Evolutionary conservation across 2,797 vertebrate genomes (phyloP).

Genomic region (Scarus forsteni): DNA sequence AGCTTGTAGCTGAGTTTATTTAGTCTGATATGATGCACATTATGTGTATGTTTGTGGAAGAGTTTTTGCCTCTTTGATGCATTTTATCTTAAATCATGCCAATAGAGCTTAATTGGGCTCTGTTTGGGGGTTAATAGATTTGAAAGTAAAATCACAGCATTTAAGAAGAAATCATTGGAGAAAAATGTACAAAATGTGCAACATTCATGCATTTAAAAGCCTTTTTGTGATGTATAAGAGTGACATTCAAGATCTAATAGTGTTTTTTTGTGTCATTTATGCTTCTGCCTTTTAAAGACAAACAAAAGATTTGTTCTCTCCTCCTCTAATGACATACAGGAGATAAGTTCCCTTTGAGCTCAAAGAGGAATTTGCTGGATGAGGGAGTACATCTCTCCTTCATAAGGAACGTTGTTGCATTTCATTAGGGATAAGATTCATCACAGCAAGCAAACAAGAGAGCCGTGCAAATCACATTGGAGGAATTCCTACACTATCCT

Average conservation of each 20-base stretch:
- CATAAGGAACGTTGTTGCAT: constrained; percentile 79
- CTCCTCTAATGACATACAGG: constrained; percentile 43
- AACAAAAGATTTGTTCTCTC: constrained; percentile 19
- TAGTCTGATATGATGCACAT: too few species aligned
- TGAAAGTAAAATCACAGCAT: too few species aligned
- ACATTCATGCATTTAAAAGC: neutral
- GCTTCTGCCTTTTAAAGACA: constrained; percentile 12
- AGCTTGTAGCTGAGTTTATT: too few species aligned
- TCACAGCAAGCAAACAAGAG: constrained; percentile 78
- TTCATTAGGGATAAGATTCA: constrained; percentile 85
- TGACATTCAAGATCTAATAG: neutral
- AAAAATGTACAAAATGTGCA: too few species aligned
- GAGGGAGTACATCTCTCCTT: constrained; percentile 78
- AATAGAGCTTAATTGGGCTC: too few species aligned
- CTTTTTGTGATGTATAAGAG: neutral
- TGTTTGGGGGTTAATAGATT: too few species aligned
- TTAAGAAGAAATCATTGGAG: too few species aligned
- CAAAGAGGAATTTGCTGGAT: constrained; percentile 77
- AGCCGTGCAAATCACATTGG: constrained; percentile 77
- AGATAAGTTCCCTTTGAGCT: constrained; percentile 53
- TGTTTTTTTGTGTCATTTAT: neutral
- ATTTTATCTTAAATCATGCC: too few species aligned
- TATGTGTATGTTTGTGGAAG: too few species aligned
- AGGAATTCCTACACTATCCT: constrained; percentile 58
- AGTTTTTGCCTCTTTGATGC: too few species aligned